Evolutionary conservation across 2,888 invertebrate genomes (phyloP), one percentile per base, ranked within the genome.

Genomic region (Lithophane ornitopus): DNA sequence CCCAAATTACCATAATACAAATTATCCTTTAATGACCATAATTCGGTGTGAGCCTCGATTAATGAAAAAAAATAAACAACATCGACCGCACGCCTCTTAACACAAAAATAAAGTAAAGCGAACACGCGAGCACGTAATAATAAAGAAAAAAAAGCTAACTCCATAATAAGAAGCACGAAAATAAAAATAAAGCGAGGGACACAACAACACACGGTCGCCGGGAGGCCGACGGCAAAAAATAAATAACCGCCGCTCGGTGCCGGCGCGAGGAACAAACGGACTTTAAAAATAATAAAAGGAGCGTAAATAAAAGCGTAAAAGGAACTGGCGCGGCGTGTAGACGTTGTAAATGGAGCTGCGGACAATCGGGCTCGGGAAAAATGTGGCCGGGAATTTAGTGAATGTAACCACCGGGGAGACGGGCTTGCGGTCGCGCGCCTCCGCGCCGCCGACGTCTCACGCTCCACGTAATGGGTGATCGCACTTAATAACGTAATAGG

Each of bases 21-120:
- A 96, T 96, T 96, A 96, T 96, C 94, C 95, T 95, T 95, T 96
- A 96, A 96, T 96, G 95, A 96, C 95, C 95, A 96, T 96, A 95
- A 96, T 96, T 95, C 95, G 94, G 95, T 95, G 95, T 93, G 95
- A 95, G 94, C 88, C 94, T 91, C 95, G 94, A 95, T 95, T 95
- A 94, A 95, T 93, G 88, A 94, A 95, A 94, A 93, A 93, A 94
- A 92, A 78, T 65, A 79, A 93, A 91, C 90, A 90, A 90, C 90
- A 74, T 85, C 92, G 89, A 93, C 92, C 93, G 92, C 94, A 94
- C 94, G 94, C 94, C 95, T 96, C 95, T 96, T 95, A 96, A 96
- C 96, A 96, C 93, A 96, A 94, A 96, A 96, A 95, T 95, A 96
- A 96, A 96, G 92, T 92, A 95, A 94, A 93, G 90, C 88, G 94